These are phyloP conservation scores for Enteromius viviparus DNA, from an alignment of 2,797 vertebrate genomes.

Conservation along the genomic window DNA sequence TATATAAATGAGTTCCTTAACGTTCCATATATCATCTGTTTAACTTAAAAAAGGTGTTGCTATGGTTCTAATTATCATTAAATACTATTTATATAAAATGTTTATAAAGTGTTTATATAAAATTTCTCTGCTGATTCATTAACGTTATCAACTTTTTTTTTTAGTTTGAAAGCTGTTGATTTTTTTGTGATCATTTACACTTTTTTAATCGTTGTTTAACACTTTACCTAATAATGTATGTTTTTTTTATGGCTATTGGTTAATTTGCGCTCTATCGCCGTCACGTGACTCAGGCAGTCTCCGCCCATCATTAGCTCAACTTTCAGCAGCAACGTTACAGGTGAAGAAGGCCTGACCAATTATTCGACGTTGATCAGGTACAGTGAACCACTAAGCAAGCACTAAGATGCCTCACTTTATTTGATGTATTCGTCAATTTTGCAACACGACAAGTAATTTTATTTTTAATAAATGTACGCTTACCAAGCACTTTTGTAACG, in stretches of 20 bases:
- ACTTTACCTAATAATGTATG: too few species aligned
- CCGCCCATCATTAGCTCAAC: background rate
- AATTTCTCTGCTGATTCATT: background rate
- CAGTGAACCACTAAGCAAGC: background rate
- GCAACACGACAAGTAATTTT: background rate
- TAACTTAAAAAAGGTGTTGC: background rate
- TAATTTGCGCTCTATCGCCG: too few species aligned
- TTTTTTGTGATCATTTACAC: background rate
- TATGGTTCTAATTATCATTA: background rate
- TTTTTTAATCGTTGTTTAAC: too few species aligned
- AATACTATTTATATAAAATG: background rate
- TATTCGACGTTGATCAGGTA: constrained; percentile 9
- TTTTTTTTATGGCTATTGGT: too few species aligned
- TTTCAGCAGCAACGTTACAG: background rate
- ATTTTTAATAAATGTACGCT: background rate
- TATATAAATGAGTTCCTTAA: background rate
- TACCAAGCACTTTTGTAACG: background rate
- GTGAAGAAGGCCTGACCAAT: background rate
- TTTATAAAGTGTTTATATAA: background rate
- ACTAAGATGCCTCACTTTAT: background rate
- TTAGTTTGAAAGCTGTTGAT: background rate
- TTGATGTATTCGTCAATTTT: background rate
- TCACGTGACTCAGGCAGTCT: constrained; percentile 5
- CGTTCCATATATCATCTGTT: background rate
- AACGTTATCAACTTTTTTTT: background rate